A percentile compares a stretch with the other conserved stretches of the same genome.
Evolutionary conservation across 2,113 vertebrate genomes (phyloP).

Genomic region (Myodes glareolus): DNA sequence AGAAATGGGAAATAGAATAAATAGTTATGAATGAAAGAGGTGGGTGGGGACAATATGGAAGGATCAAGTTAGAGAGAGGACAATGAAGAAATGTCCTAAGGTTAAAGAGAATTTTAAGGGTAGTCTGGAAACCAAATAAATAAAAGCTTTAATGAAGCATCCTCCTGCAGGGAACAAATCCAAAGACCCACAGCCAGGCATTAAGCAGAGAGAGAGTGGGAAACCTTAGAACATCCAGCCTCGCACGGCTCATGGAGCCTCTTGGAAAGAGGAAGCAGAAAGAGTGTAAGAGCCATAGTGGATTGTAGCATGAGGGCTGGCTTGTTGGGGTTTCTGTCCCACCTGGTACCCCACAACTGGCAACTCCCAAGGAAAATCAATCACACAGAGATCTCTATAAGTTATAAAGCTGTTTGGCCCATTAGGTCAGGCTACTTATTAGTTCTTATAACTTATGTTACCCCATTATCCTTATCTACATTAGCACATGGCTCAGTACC

Average conservation of each 20-base stretch:
- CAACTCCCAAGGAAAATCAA: too few relatives aligned
- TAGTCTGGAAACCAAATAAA: not conserved
- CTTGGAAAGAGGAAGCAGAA: not conserved
- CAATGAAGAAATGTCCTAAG: not conserved
- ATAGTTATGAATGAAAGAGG: not conserved
- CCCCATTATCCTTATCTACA: too few relatives aligned
- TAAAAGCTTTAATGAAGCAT: not conserved
- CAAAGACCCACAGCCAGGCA: not conserved
- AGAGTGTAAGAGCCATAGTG: not conserved
- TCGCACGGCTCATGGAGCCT: not conserved
- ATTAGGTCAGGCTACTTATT: too few relatives aligned
- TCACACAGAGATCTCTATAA: too few relatives aligned
- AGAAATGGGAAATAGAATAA: not conserved
- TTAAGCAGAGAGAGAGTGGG: not conserved
- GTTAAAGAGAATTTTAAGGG: not conserved
- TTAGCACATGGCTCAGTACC: too few relatives aligned
- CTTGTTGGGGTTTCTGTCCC: too few relatives aligned
- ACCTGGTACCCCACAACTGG: too few relatives aligned
- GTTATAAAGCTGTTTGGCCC: too few relatives aligned
- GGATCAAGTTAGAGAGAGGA: not conserved
- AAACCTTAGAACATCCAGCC: not conserved
- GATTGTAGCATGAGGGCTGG: too few relatives aligned
- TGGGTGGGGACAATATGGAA: not conserved
- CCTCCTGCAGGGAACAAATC: not conserved
- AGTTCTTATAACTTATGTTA: too few relatives aligned